A percentile compares a stretch with the other conserved stretches of the same genome.
phyloP scores from a whole-genome alignment of 2,113 vertebrate genomes.

The Gymnogyps californianus region DNA sequence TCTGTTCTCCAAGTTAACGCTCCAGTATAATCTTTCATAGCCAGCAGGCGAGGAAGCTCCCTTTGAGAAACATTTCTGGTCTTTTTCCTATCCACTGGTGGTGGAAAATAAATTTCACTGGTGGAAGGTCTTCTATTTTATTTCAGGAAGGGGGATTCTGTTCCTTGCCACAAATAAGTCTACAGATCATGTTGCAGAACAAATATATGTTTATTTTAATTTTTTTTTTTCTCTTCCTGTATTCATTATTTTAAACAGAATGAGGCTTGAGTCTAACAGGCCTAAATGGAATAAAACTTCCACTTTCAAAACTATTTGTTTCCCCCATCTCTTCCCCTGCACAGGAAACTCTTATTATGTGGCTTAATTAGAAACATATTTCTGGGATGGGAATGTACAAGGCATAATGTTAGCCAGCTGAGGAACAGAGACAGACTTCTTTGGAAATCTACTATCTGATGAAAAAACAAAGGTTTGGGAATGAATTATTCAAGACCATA shows the following conservation, averaged over 20 bases:
- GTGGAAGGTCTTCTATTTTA: background rate
- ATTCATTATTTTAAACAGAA: slow-evolving; percentile 13
- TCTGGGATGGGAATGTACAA: slow-evolving; percentile 33
- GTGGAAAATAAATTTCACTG: background rate
- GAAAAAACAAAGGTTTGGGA: slow-evolving; percentile 49
- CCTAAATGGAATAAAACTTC: slow-evolving; percentile 14
- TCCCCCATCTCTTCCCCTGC: slow-evolving; percentile 17
- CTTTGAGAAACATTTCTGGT: background rate
- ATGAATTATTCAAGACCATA: slow-evolving; percentile 68
- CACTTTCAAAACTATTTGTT: slow-evolving; percentile 30
- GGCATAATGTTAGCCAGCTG: slow-evolving; percentile 59
- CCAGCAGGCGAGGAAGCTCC: background rate
- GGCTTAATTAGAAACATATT: slow-evolving; percentile 64
- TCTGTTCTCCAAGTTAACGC: background rate
- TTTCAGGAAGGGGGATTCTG: background rate
- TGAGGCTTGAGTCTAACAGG: background rate
- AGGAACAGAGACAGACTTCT: slow-evolving; percentile 50
- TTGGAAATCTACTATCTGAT: slow-evolving; percentile 48
- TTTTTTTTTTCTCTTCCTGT: background rate
- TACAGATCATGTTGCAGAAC: background rate
- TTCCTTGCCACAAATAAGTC: background rate
- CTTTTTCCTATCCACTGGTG: background rate
- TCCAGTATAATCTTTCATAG: background rate
- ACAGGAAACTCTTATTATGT: slow-evolving; percentile 37
- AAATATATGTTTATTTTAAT: background rate